Base-by-base conservation (phyloP, 2,797 vertebrate genomes). In the Microchirus variegatus region DNA sequence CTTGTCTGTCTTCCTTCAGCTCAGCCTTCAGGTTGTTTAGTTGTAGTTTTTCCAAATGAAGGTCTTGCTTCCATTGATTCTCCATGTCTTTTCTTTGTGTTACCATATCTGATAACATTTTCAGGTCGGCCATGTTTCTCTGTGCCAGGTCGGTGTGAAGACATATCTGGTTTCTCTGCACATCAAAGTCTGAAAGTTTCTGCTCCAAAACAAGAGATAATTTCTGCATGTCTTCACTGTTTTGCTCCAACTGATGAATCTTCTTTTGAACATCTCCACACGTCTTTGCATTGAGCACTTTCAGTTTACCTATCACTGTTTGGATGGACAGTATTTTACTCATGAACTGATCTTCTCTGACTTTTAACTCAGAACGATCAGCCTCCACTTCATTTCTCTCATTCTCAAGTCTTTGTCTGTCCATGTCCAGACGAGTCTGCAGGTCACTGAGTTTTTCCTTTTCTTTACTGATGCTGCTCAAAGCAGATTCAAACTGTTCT, bases 51-150 rank as follows among this genome's bases (percentile, higher is more conserved):
- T 59, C 54, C 12, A 31, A 9, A 1, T 14, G 4, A 35, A 62
- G 14, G 5, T 15, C 5, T 48, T 17, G 26, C 6, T 22, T 48
- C 31, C 3, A 9, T 35, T 26, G 10, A 10, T 51, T 38, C 52
- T 52, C 17, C 5, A 22, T 17, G 1, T 75, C 68, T 49, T 74
- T 58, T 49, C 40, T 78, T 1, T 57, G 22, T 1, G 13, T 61
- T 1, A 58, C 49, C 42, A 77, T 73, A 12, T 78, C 71, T 59
- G 66, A 72, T 37, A 64, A 52, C 14, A 55, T 19, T 1, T 2
- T 48, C 12, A 72, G 26, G 17, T 4, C 9, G 4, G 42, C 8
- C 41, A 52, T 77, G 44, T 68, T 49, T 31, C 9, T 60, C 10
- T 56, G 15, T 2, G 60, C 9, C 9, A 40, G 2, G 10, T 65